Evolutionary conservation across 2,113 vertebrate species (phyloP), one percentile per base, ranked within the genome.

Genomic region (Caracal caracal): DNA sequence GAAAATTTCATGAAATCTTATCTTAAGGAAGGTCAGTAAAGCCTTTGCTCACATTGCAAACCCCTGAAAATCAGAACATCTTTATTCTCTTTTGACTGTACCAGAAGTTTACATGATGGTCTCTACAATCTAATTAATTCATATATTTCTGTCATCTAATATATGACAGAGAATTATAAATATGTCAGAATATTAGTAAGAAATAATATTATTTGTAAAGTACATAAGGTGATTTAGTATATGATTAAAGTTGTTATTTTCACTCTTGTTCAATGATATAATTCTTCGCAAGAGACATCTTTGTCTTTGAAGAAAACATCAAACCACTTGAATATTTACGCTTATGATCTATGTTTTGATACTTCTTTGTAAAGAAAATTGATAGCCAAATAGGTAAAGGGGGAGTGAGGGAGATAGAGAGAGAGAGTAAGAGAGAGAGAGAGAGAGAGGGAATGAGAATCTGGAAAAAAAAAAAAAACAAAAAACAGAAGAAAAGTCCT

Each of bases 271-370:
- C 7, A 53, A 24, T 71, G 47, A 35, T 56, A 47, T 47, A 80
- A 56, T 94, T 89, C 40, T 88, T 75, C 19, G 82, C 15, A 87
- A 61, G n/a, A 63, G 8, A 76, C 5, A 61, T 33, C 93, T 88
- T 96, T 90, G 10, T 49, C 10, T 94, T 85, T 94, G 20, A 75
- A 84, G 56, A 80, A 92, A 96, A 70, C 3, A 91, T 83, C 22
- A 51, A 37, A 82, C 7, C 5, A 71, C n/a, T 78, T 76, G 33
- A 95, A 51, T 85, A 94, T 91, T 92, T 78, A 70, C 24, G 5
- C 13, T 43, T 13, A 6, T 75, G 37, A 75, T 88, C 30, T 71
- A 7, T 70, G 22, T 76, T 76, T 66, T 95, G 30, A 68, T 83
- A 84, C 2, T 2, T 9, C 28, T 79, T 92, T 70, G 22, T 92